Conservation (phyloP, 2,113 vertebrate species). For the Plotosus lineatus region DNA sequence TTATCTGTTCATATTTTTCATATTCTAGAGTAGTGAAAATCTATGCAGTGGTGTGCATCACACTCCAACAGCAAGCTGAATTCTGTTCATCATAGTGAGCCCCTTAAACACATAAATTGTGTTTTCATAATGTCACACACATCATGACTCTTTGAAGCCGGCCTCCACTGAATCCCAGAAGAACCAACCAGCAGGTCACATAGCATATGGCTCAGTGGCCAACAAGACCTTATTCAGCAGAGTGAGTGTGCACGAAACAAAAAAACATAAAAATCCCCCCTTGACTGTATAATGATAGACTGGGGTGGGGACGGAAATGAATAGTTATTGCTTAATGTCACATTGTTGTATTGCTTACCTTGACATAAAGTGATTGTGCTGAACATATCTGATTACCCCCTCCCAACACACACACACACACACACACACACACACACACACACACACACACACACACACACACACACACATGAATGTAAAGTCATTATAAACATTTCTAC, state of each 20-base stretch:
- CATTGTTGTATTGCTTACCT: background rate
- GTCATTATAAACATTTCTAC: constrained; percentile 29
- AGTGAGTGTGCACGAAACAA: background rate
- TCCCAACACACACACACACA: constrained; percentile 12
- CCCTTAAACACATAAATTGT: constrained; percentile 7
- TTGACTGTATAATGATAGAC: background rate
- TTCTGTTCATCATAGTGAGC: background rate
- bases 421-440: constrained; percentile 16
- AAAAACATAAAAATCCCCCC: background rate
- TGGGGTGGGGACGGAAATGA: background rate
- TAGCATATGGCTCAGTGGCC: background rate
- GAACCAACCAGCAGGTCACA: background rate
- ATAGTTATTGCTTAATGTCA: background rate
- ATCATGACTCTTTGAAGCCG: constrained; percentile 8
- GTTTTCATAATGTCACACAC: background rate
- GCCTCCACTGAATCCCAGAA: background rate
- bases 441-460: constrained; percentile 16
- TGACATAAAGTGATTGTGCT: background rate
- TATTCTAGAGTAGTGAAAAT: background rate
- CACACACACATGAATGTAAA: constrained; percentile 2
- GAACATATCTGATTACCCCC: constrained; percentile 4
- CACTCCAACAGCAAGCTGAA: background rate
- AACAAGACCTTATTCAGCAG: background rate
- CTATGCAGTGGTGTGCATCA: background rate
- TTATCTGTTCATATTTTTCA: background rate